Conservation (phyloP, 2,888 invertebrate species). For the Gerosis bhagava region DNA sequence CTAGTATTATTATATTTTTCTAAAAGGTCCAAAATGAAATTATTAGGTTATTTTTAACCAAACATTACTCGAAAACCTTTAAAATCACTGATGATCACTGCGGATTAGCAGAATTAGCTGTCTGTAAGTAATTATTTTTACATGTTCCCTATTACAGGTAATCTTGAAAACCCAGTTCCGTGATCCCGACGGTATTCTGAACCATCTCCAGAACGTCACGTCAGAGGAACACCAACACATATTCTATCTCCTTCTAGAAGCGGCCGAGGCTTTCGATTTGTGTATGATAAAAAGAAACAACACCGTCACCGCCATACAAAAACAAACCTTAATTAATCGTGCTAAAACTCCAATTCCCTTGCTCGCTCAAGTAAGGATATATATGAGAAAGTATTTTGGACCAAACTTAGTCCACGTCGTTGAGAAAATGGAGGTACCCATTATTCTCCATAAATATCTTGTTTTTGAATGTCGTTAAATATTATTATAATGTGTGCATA, state of each 20-base stretch:
- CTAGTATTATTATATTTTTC: too few relatives aligned
- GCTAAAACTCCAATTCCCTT: conserved; percentile 86
- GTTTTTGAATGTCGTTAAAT: conserved; percentile 85
- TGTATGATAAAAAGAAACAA: conserved; percentile 90
- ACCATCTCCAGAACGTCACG: conserved; percentile 87
- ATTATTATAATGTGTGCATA: too few relatives aligned
- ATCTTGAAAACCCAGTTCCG: conserved; percentile 92
- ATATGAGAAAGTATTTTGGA: conserved; percentile 81
- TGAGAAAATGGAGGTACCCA: conserved; percentile 84
- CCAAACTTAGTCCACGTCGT: conserved; percentile 80
- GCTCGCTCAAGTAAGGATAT: conserved; percentile 84
- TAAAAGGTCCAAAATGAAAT: too few relatives aligned
- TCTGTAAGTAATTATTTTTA: not conserved
- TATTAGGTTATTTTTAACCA: too few relatives aligned
- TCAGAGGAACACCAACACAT: conserved; percentile 73
- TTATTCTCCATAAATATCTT: conserved; percentile 85
- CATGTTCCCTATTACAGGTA: conserved; percentile 68
- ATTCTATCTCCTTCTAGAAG: conserved; percentile 86
- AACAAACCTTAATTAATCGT: conserved; percentile 83
- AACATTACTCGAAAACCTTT: too few relatives aligned
- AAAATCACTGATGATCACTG: not conserved
- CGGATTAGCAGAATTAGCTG: too few relatives aligned
- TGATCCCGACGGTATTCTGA: conserved; percentile 92
- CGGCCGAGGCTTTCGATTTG: conserved; percentile 89
- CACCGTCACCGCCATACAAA: conserved; percentile 84